Evolutionary conservation across 2,888 invertebrate genomes (phyloP).

Genomic region (Rosalia funebris): DNA sequence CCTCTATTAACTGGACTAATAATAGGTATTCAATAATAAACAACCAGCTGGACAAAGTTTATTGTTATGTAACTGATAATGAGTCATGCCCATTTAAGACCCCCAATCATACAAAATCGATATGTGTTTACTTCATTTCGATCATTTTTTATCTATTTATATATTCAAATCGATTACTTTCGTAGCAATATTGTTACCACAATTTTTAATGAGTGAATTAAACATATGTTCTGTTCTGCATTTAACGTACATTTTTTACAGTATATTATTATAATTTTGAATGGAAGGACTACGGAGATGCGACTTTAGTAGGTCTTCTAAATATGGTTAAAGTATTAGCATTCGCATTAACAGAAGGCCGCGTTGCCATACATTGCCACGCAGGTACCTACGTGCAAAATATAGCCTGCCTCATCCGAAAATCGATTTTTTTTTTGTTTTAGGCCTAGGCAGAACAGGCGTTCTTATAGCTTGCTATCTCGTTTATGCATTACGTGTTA

Average conservation of each 20-base stretch:
- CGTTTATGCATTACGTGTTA: slow-evolving; percentile 79
- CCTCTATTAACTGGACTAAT: too few relatives aligned
- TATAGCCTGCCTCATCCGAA: too few relatives aligned
- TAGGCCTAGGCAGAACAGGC: slow-evolving; percentile 85
- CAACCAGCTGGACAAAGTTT: too few relatives aligned
- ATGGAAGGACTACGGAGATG: slow-evolving; percentile 87
- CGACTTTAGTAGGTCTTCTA: slow-evolving; percentile 78
- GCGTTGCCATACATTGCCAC: slow-evolving; percentile 88
- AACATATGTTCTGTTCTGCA: too few relatives aligned
- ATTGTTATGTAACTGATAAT: too few relatives aligned
- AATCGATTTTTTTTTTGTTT: slow-evolving; percentile 6
- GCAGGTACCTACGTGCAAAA: too few relatives aligned
- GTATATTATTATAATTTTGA: slow-evolving; percentile 93
- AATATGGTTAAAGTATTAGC: slow-evolving; percentile 92
- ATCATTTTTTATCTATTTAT: slow-evolving; percentile 14
- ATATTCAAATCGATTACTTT: slow-evolving; percentile 6
- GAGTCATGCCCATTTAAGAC: too few relatives aligned
- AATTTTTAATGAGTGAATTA: too few relatives aligned
- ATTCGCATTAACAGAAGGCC: slow-evolving; percentile 83
- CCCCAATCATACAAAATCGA: slow-evolving; percentile 5
- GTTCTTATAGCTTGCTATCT: slow-evolving; percentile 88
- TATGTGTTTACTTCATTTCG: not conserved
- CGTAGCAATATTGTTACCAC: too few relatives aligned
- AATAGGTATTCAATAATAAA: too few relatives aligned
- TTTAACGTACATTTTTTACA: too few relatives aligned